phyloP scores from a whole-genome alignment of 2,113 vertebrate species.

The Corapipo altera region DNA sequence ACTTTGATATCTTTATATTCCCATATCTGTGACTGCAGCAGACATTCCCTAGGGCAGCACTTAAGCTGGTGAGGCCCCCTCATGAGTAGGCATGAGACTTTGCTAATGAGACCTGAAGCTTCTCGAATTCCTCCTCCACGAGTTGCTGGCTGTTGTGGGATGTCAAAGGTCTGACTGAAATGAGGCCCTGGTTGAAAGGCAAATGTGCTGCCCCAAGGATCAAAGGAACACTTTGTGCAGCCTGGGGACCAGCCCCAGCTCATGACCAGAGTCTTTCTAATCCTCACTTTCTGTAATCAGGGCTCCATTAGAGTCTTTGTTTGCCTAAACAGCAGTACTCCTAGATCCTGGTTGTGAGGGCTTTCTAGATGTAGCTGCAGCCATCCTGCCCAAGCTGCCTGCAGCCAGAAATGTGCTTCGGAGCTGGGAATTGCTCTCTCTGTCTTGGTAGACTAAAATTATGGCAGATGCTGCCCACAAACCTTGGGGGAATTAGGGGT shows the following conservation, averaged over 20 bases:
- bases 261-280: background rate
- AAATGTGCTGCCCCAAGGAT: background rate
- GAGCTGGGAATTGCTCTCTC: background rate
- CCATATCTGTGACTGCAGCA: background rate
- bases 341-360: background rate
- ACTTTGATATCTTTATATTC: background rate
- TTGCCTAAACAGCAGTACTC: background rate
- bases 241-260: background rate
- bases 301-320: background rate
- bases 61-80: background rate
- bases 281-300: background rate
- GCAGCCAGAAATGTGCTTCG: background rate
- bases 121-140: background rate
- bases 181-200: background rate
- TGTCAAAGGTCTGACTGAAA: background rate
- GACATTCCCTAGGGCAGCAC: background rate
- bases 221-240: accelerated
- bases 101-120: background rate
- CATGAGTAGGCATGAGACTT: background rate
- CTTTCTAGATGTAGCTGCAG: background rate
- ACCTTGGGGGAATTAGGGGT: background rate
- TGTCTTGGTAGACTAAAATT: accelerated
- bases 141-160: background rate
- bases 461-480: background rate
- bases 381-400: background rate